Base-by-base conservation (phyloP, 1,140 invertebrate genomes). In the Galendromus occidentalis region DNA sequence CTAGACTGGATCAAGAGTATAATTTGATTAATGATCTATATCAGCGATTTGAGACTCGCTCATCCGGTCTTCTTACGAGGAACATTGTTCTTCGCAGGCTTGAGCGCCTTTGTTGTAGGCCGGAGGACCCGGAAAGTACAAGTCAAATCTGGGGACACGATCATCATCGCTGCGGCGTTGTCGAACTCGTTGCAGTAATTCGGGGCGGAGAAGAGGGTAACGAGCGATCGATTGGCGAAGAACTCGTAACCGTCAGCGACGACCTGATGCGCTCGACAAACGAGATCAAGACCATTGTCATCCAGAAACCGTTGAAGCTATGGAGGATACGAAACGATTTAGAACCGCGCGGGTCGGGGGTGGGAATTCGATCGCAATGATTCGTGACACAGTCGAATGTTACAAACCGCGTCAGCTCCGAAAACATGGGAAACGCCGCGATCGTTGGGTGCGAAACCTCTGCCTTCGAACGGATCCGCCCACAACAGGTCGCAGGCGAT, bases 391-490 rank as follows among this genome's bases (percentile, higher is more conserved):
- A 39, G 9, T 39, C 4, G 33, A 39, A 39, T 39, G 4, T 80
- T 81, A 45, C 79, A 76, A 20, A 81, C 80, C n/a, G 81, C 77
- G 73, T 81, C 80, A 28, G 79, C 78, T 42, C 79, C 79, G 71
- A 81, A 81, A 29, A 78, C 79, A 69, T 75, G 80, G 6, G 79
- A 80, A 9, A 81, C 80, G 59, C 80, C 79, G 68, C 80, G 72
- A 70, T 81, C 80, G 71, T 81, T 81, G 70, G 82, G 80, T 42
- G 80, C 80, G 80, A 80, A 81, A 25, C 80, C 80, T 70, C 75
- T 78, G 1, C 71, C 80, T 70, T 81, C 79, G 70, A 80, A 79
- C 59, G 79, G 79, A 71, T 81, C 80, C 25, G 79, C 79, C 81
- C 81, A 82, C 59, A 83, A 70, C 29, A 82, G 70, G 72, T 82